A percentile compares a stretch with the other conserved stretches of the same genome.
phyloP scores from a whole-genome alignment of 1,140 invertebrate genomes.

The Ceratina australensis region DNA sequence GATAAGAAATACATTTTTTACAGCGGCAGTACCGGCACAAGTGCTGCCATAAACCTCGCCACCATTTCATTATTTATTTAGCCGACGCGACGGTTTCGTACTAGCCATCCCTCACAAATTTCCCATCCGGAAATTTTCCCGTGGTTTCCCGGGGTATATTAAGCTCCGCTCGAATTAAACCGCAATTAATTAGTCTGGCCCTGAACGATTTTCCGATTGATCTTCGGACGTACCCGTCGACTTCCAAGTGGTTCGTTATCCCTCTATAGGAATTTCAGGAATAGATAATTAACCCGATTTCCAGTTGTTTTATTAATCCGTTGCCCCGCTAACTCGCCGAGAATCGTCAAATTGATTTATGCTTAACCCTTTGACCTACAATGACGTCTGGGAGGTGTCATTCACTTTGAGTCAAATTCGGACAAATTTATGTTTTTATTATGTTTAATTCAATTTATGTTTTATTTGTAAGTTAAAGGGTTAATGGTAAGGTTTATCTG shows the following conservation, averaged over 20 bases:
- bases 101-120: not conserved
- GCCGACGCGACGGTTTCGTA: too few relatives aligned
- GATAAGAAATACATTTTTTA: not conserved
- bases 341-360: too few relatives aligned
- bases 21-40: not conserved
- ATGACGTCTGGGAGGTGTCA: too few relatives aligned
- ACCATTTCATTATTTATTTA: conserved; percentile 6
- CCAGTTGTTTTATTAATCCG: conserved; percentile 77
- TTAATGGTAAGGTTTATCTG: too few relatives aligned
- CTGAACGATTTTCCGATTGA: conserved; percentile 70
- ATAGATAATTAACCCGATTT: conserved; percentile 76
- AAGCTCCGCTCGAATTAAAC: conserved; percentile 65
- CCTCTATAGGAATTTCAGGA: conserved; percentile 61
- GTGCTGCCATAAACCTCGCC: not conserved
- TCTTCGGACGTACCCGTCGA: conserved; percentile 55
- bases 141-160: conserved; percentile 42
- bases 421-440: too few relatives aligned
- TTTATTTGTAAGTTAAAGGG: too few relatives aligned
- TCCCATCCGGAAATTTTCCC: not conserved
- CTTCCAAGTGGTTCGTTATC: conserved; percentile 74
- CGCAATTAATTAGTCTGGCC: conserved; percentile 70
- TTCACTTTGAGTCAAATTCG: too few relatives aligned
- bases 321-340: conserved; percentile 53
- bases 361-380: too few relatives aligned
- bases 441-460: too few relatives aligned